phyloP scores from a whole-genome alignment of 2,888 invertebrate species.

The Abrostola tripartita region DNA sequence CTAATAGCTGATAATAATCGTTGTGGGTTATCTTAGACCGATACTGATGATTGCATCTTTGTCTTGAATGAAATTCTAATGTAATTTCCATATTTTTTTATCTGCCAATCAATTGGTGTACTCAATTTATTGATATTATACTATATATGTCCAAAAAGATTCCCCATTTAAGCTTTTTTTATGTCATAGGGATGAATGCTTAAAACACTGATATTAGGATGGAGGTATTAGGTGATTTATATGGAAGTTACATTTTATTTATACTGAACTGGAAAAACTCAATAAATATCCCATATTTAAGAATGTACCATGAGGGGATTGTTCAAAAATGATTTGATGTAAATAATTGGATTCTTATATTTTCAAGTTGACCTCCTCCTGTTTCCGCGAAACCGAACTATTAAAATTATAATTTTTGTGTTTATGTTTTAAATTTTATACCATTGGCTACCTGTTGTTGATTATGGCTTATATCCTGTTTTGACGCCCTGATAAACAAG shows the following conservation, averaged over 20 bases:
- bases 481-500: conserved; percentile 82
- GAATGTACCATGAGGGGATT: conserved; percentile 83
- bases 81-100: conserved; percentile 77
- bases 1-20: conserved; percentile 28
- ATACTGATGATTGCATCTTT: conserved; percentile 39
- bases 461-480: conserved; percentile 72
- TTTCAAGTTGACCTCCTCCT: conserved; percentile 85
- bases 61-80: conserved; percentile 59
- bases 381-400: conserved; percentile 79
- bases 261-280: conserved; percentile 40
- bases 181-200: conserved; percentile 63
- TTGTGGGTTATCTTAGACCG: conserved; percentile 29
- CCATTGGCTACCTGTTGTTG: conserved; percentile 56
- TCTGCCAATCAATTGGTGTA: conserved; percentile 16
- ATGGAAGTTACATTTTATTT: conserved; percentile 78
- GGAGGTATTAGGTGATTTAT: conserved; percentile 55
- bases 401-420: conserved; percentile 61
- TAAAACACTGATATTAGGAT: conserved; percentile 56
- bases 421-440: conserved; percentile 61
- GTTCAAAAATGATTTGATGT: conserved; percentile 54
- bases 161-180: conserved; percentile 21
- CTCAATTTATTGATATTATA: conserved; percentile 12
- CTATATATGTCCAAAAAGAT: conserved; percentile 9
- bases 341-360: conserved; percentile 66
- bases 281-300: conserved; percentile 56